Evolutionary conservation across 2,888 invertebrate species (phyloP).

Genomic region (Boloria euphrosyne): DNA sequence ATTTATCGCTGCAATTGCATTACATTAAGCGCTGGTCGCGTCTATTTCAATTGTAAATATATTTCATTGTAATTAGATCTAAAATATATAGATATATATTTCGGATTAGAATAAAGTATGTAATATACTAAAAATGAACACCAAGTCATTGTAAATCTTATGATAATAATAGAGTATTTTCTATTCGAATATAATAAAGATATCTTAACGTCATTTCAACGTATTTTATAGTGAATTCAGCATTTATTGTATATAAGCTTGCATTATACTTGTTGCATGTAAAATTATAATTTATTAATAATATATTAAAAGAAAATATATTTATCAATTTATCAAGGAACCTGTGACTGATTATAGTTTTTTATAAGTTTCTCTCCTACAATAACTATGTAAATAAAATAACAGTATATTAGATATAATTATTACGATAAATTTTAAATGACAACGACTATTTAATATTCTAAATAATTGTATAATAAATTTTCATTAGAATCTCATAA

Average conservation of each 20-base stretch:
- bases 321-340: slow-evolving; percentile 50
- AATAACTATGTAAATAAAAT: slow-evolving; percentile 48
- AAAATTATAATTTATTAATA: slow-evolving; percentile 36
- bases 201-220: slow-evolving; percentile 48
- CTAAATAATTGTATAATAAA: slow-evolving; percentile 76
- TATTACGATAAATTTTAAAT: slow-evolving; percentile 54
- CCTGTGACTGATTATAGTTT: slow-evolving; percentile 73
- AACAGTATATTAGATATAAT: slow-evolving; percentile 41
- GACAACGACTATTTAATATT: slow-evolving; percentile 79
- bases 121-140: slow-evolving; percentile 48
- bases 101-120: slow-evolving; percentile 29
- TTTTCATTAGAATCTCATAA: slow-evolving; percentile 47
- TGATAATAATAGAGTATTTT: slow-evolving; percentile 50
- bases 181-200: slow-evolving; percentile 43
- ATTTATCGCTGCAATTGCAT: slow-evolving; percentile 8
- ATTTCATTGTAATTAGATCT: slow-evolving; percentile 25
- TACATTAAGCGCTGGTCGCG: slow-evolving; percentile 32
- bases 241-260: slow-evolving; percentile 38
- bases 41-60: slow-evolving; percentile 34
- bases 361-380: slow-evolving; percentile 59
- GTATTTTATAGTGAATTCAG: slow-evolving; percentile 29
- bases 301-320: slow-evolving; percentile 34
- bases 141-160: slow-evolving; percentile 57
- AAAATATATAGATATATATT: slow-evolving; percentile 27
- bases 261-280: slow-evolving; percentile 24